Base-by-base conservation (phyloP, 2,113 vertebrate genomes). In the Dissostichus mawsoni region DNA sequence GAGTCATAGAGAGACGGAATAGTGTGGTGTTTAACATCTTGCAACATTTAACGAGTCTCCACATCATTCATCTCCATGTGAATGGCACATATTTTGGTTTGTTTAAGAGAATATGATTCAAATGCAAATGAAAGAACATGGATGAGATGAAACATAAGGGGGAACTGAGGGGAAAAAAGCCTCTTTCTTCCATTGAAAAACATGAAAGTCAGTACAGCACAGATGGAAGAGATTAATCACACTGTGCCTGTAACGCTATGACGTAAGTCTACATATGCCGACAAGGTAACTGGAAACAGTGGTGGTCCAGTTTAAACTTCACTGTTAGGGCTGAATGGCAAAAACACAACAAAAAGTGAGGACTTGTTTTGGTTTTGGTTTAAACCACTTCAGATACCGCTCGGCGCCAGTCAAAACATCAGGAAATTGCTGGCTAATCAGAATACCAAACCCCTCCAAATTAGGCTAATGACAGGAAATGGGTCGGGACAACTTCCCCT, bases 381-480 rank as follows among this genome's bases (percentile, higher is more conserved):
- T 18, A 33, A 12, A 76, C 56, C 2, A 47, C 73, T 69, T 70
- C 18, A 51, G 45, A 77, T 58, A 52, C 11, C 0, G 25, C 5
- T 1, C 5, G 48, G 63, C 9, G 1, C 41, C 62, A 12, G 41
- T 17, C 41, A 41, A 56, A 83, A 76, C 77, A 83, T 16, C 2
- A 81, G 82, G 76, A 87, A 90, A 88, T 50, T 59, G 17, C 72
- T 56, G 52, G 3, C 41, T 72, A 79, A 89, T 89, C 71, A 81
- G 81, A 70, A 83, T 55, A 62, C 41, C 0, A 6, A 75, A 20
- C 3, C 9, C 6, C 11, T 3, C 45, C 44, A 80, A 79, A 51
- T 11, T 23, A 53, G 58, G 41, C 45, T 74, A 89, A 92, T 82
- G 55, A 78, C 79, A 76, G 62, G 82, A 91, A 92, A 81, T 63